phyloP scores from a whole-genome alignment of 2,888 invertebrate species.

The Volucella inanis region DNA sequence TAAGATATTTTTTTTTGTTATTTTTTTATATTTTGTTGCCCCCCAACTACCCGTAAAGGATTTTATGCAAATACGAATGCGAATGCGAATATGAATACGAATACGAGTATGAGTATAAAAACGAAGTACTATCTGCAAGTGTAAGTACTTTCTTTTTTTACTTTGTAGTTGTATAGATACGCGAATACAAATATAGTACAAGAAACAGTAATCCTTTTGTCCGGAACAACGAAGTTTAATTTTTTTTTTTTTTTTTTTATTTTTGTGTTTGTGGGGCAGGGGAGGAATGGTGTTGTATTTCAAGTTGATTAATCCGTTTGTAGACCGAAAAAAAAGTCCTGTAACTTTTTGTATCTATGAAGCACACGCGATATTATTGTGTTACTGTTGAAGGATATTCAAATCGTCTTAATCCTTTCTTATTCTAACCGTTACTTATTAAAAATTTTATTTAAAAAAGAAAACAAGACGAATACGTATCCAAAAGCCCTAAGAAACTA shows the following conservation, averaged over 20 bases:
- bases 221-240: background rate
- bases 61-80: background rate
- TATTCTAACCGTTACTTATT: slow-evolving; percentile 25
- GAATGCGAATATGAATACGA: too few species aligned
- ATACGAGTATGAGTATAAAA: background rate
- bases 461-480: slow-evolving; percentile 32
- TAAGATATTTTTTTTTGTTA: background rate
- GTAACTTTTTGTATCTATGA: background rate
- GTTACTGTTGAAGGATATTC: background rate
- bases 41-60: background rate
- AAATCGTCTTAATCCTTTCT: slow-evolving; percentile 16
- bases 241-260: slow-evolving; percentile 20
- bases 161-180: background rate
- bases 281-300: slow-evolving; percentile 10
- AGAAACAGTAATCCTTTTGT: too few species aligned
- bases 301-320: slow-evolving; percentile 51
- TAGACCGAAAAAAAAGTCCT: slow-evolving; percentile 5
- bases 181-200: too few species aligned
- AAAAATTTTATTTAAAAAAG: slow-evolving; percentile 3
- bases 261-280: slow-evolving; percentile 12
- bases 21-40: slow-evolving; percentile 12
- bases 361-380: slow-evolving; percentile 48
- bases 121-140: slow-evolving; percentile 6
- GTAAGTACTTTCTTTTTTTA: slow-evolving; percentile 9
- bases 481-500: slow-evolving; percentile 53